Percentiles rank a stretch among this genome's conserved stretches.
These are phyloP conservation scores for Heptranchias perlo DNA, from an alignment of 2,113 vertebrate species.

Conservation along the genomic window DNA sequence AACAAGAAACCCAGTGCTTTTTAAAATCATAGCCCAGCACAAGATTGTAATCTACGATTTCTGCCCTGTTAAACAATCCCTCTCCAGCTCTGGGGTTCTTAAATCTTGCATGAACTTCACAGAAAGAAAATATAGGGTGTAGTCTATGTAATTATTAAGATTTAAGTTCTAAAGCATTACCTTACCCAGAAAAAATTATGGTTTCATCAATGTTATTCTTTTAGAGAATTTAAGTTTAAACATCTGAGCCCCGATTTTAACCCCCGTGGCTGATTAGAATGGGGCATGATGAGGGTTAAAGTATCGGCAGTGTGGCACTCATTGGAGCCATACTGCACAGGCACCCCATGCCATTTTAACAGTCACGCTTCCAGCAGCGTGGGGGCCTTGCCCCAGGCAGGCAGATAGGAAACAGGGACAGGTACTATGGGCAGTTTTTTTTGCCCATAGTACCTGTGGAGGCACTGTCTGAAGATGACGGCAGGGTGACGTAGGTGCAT, in stretches of 20 bases:
- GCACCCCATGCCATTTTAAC: not conserved
- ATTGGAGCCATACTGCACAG: not conserved
- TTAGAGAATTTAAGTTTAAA: not conserved
- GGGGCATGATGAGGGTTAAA: not conserved
- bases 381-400: too few relatives aligned
- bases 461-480: not conserved
- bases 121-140: not conserved
- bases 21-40: not conserved
- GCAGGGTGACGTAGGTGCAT: not conserved
- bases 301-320: not conserved
- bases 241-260: not conserved
- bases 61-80: not conserved
- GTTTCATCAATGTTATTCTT: not conserved
- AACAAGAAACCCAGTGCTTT: not conserved
- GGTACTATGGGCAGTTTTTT: not conserved
- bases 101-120: not conserved
- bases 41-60: not conserved
- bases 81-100: not conserved
- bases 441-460: not conserved
- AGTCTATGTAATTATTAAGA: not conserved
- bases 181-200: constrained; percentile 63
- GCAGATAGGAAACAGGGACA: not conserved
- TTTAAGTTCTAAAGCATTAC: not conserved
- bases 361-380: not conserved
- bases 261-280: not conserved